Conservation (phyloP, 2,797 vertebrate genomes). For the Vultur gryphus region DNA sequence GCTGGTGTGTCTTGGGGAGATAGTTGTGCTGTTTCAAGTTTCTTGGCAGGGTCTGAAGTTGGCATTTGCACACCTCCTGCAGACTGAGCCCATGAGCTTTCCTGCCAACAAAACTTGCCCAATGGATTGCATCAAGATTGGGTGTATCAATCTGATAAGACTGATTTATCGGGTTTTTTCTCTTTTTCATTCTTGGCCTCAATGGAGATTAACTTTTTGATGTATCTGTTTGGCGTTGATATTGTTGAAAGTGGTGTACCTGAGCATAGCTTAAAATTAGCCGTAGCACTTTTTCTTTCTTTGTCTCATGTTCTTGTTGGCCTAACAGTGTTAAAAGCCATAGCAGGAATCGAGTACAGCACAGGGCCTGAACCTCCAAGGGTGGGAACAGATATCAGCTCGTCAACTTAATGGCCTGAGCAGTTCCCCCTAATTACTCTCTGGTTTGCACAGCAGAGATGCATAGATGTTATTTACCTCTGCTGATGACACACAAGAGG, state of each 20-base stretch:
- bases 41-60: background rate
- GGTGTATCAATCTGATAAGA: background rate
- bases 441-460: background rate
- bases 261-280: background rate
- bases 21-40: background rate
- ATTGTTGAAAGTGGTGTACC: background rate
- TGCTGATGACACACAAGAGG: background rate
- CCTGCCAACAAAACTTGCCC: background rate
- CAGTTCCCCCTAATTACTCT: background rate
- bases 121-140: background rate
- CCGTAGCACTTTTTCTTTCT: background rate
- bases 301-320: background rate
- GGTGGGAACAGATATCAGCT: background rate
- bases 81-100: background rate
- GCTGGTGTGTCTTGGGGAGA: background rate
- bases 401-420: background rate
- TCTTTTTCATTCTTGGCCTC: background rate
- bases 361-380: background rate
- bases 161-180: background rate
- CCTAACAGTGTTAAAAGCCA: background rate
- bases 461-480: background rate
- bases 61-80: background rate
- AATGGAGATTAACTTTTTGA: background rate
- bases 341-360: fast-evolving
- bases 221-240: background rate